phyloP scores from a whole-genome alignment of 2,113 vertebrate genomes.

The Raja brachyura region DNA sequence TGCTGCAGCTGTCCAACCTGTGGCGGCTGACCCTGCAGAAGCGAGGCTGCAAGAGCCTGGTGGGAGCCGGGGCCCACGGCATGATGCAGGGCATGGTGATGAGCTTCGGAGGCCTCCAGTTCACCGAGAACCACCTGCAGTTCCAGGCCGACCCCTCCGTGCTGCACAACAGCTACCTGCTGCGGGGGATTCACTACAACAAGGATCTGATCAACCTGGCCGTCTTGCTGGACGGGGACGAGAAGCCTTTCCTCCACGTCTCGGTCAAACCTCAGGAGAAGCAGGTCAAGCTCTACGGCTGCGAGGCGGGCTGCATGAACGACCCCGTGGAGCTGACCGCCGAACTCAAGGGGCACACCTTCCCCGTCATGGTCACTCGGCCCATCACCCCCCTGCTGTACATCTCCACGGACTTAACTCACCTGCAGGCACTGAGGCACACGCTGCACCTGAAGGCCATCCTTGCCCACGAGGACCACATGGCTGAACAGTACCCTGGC shows the following conservation, averaged over 20 bases:
- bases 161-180: slow-evolving; percentile 89
- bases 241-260: slow-evolving; percentile 84
- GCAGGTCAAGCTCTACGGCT: slow-evolving; percentile 79
- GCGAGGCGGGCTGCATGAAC: slow-evolving; percentile 86
- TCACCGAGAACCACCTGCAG: slow-evolving; percentile 96
- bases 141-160: slow-evolving; percentile 91
- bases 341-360: slow-evolving; percentile 72
- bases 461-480: slow-evolving; percentile 92
- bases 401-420: slow-evolving; percentile 84
- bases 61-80: slow-evolving; percentile 77
- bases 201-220: slow-evolving; percentile 82
- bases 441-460: slow-evolving; percentile 93
- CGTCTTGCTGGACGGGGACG: slow-evolving; percentile 72
- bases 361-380: slow-evolving; percentile 90
- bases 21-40: slow-evolving; percentile 93
- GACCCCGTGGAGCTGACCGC: slow-evolving; percentile 91
- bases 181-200: slow-evolving; percentile 88
- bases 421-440: slow-evolving; percentile 88
- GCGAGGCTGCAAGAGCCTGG: slow-evolving; percentile 81
- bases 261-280: slow-evolving; percentile 80
- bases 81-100: slow-evolving; percentile 91
- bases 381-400: slow-evolving; percentile 90
- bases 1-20: slow-evolving; percentile 83
- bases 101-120: slow-evolving; percentile 93
- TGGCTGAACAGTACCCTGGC: slow-evolving; percentile 90